phyloP scores from a whole-genome alignment of 1,140 invertebrate genomes.

The Drosophila guanche region DNA sequence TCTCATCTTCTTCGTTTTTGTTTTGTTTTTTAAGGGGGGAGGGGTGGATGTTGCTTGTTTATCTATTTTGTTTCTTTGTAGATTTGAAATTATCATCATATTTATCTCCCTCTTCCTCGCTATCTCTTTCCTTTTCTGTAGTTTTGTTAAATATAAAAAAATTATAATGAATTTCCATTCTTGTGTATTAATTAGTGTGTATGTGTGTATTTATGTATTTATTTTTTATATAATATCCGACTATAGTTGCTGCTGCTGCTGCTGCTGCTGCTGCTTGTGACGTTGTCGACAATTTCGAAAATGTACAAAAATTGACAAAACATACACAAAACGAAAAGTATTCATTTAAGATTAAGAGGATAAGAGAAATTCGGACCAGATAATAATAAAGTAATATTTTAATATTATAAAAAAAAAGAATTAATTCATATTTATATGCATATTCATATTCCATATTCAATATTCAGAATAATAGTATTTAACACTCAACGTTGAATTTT shows the following conservation, averaged over 20 bases:
- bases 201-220: constrained; percentile 41
- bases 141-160: constrained; percentile 71
- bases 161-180: constrained; percentile 46
- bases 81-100: constrained; percentile 68
- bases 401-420: constrained; percentile 39
- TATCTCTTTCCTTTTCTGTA: constrained; percentile 6
- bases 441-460: constrained; percentile 16
- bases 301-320: constrained; percentile 42
- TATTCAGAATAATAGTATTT: constrained; percentile 35
- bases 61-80: constrained; percentile 34
- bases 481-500: constrained; percentile 67
- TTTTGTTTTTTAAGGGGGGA: constrained; percentile 8
- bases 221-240: constrained; percentile 55
- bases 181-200: constrained; percentile 28
- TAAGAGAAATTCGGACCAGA: constrained; percentile 9
- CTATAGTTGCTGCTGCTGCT: constrained; percentile 22
- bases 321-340: constrained; percentile 17
- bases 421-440: constrained; percentile 24
- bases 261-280: constrained; percentile 4
- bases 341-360: constrained; percentile 20
- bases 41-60: not conserved
- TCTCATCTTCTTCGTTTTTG: constrained; percentile 1
- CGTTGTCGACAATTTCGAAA: constrained; percentile 19
- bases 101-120: constrained; percentile 27
- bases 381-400: constrained; percentile 8